These are phyloP conservation scores for Philereme vetulata DNA, from an alignment of 2,888 invertebrate species.

Conservation along the genomic window DNA sequence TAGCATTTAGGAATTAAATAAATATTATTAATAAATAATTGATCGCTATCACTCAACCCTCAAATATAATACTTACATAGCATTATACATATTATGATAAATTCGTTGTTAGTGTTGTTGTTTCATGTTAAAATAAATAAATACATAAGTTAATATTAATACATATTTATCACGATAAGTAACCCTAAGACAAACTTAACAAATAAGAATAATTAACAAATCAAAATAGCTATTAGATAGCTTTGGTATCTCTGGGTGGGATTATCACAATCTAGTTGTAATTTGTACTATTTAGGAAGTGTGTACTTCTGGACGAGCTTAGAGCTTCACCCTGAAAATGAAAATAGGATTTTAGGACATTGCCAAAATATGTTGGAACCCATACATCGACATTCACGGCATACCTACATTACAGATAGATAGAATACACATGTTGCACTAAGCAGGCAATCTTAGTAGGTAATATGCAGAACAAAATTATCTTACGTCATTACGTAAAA, in stretches of 20 bases:
- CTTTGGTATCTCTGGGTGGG: conserved; percentile 32
- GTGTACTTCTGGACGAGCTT: conserved; percentile 40
- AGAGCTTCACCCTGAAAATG: conserved; percentile 58
- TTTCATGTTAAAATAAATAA: conserved; percentile 18
- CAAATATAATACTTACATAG: not conserved
- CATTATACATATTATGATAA: not conserved
- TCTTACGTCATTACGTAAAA: too few relatives aligned
- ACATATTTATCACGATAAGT: conserved; percentile 14
- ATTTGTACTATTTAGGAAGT: conserved; percentile 18
- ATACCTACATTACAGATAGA: conserved; percentile 4
- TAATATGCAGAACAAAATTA: too few relatives aligned
- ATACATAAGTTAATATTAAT: conserved; percentile 13
- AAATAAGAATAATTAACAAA: conserved; percentile 5
- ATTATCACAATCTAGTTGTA: conserved; percentile 22
- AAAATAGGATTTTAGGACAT: conserved; percentile 40
- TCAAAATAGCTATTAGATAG: conserved; percentile 17
- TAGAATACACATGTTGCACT: not conserved
- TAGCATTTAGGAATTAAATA: conserved; percentile 60
- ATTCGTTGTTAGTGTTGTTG: conserved; percentile 3
- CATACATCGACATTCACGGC: not conserved
- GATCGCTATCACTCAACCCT: conserved; percentile 6
- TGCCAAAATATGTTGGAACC: conserved; percentile 23
- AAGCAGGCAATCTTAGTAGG: too few relatives aligned
- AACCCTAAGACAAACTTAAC: conserved; percentile 11
- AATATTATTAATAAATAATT: conserved; percentile 6